phyloP scores from a whole-genome alignment of 2,888 invertebrate species.

The Drosophila phalerata region DNA sequence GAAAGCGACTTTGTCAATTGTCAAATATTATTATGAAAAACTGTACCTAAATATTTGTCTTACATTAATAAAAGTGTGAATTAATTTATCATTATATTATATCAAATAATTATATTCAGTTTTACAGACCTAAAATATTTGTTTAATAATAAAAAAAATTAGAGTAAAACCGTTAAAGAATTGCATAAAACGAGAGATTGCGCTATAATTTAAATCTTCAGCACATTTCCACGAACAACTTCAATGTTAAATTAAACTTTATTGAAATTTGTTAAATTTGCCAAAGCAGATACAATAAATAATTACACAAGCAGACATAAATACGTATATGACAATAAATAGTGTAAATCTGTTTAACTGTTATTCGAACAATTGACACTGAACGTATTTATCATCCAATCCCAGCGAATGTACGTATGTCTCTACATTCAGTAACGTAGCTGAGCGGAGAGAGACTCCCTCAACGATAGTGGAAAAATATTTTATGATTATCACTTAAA shows the following conservation, averaged over 20 bases:
- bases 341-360: constrained; percentile 66
- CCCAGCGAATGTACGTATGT: constrained; percentile 18
- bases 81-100: too few species aligned
- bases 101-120: too few species aligned
- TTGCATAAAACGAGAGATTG: neutral
- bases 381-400: constrained; percentile 68
- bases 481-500: constrained; percentile 67
- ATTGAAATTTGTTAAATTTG: constrained; percentile 15
- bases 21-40: too few species aligned
- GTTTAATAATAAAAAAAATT: too few species aligned
- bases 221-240: neutral
- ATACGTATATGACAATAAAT: constrained; percentile 44
- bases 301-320: constrained; percentile 2
- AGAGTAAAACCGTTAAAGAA: too few species aligned
- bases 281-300: constrained; percentile 1
- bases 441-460: constrained; percentile 3
- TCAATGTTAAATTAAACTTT: constrained; percentile 7
- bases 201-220: neutral
- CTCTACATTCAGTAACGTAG: constrained; percentile 1
- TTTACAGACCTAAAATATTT: too few species aligned
- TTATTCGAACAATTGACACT: constrained; percentile 71
- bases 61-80: too few species aligned
- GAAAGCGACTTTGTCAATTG: too few species aligned
- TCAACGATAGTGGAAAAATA: constrained; percentile 50
- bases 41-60: too few species aligned